phyloP scores from a whole-genome alignment of 2,797 vertebrate species.

The Gymnothorax javanicus region DNA sequence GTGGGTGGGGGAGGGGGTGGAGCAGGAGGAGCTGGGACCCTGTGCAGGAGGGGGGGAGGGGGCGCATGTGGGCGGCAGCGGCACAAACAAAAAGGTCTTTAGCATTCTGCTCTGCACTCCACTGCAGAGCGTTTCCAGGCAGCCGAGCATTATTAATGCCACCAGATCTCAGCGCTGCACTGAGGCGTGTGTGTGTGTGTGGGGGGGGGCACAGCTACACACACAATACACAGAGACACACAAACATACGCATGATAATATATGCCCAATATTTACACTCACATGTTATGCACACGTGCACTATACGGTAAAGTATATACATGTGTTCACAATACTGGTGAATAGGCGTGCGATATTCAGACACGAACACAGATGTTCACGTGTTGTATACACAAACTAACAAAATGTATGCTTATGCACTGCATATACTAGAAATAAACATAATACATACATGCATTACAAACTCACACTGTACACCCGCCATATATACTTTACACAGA shows the following conservation, averaged over 20 bases:
- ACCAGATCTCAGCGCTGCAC: constrained; percentile 51
- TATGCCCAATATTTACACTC: background rate
- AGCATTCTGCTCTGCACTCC: constrained; percentile 78
- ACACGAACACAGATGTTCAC: no score
- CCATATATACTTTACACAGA: background rate
- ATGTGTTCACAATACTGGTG: no score
- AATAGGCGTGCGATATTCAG: no score
- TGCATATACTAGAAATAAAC: background rate
- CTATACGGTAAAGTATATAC: background rate
- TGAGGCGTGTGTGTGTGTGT: no score
- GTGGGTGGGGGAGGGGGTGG: constrained; percentile 31
- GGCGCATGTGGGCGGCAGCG: constrained; percentile 52
- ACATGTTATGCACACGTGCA: background rate
- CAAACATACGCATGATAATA: background rate
- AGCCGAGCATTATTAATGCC: constrained; percentile 81
- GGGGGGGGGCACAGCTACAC: background rate
- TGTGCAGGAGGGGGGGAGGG: constrained; percentile 5
- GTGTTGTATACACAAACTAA: background rate
- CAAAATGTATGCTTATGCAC: background rate
- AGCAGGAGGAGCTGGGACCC: background rate
- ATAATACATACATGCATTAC: background rate
- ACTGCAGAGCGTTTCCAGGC: constrained; percentile 81
- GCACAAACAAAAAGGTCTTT: constrained; percentile 81
- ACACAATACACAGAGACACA: constrained; percentile 13
- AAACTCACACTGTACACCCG: background rate